Conservation (phyloP, 2,888 invertebrate species). For the Ichneumon xanthorius region DNA sequence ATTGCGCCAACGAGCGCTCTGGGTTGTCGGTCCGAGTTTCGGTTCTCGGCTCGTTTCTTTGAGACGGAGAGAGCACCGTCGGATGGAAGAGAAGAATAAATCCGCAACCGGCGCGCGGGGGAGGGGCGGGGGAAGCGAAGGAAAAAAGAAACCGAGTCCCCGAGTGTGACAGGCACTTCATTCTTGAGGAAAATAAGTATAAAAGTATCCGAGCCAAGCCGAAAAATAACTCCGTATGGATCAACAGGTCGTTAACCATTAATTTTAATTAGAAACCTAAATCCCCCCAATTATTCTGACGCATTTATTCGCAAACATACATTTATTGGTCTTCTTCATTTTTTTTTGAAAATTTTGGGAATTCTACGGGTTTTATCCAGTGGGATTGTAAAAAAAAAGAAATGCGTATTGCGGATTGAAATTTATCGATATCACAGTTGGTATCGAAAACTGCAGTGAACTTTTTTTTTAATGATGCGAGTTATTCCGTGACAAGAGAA, state of each 20-base stretch:
- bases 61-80: conserved; percentile 17
- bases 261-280: conserved; percentile 38
- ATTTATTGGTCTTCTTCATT: background rate
- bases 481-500: no score
- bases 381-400: background rate
- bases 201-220: background rate
- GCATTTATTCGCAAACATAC: background rate
- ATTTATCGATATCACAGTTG: no score
- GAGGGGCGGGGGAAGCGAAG: background rate
- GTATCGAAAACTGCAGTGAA: no score
- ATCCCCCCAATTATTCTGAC: background rate
- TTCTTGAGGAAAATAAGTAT: conserved; percentile 14
- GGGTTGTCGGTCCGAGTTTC: conserved; percentile 51
- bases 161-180: conserved; percentile 44
- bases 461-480: no score
- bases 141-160: conserved; percentile 14
- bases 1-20: conserved; percentile 70
- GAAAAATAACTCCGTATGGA: conserved; percentile 48
- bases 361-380: background rate
- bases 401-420: no score
- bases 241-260: conserved; percentile 54
- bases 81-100: conserved; percentile 29
- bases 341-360: background rate
- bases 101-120: conserved; percentile 9
- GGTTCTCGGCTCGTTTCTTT: conserved; percentile 51